A percentile compares a stretch with the other conserved stretches of the same genome.
These are phyloP conservation scores for Chymomyza amoena DNA, from an alignment of 2,888 invertebrate genomes.

Conservation along the genomic window DNA sequence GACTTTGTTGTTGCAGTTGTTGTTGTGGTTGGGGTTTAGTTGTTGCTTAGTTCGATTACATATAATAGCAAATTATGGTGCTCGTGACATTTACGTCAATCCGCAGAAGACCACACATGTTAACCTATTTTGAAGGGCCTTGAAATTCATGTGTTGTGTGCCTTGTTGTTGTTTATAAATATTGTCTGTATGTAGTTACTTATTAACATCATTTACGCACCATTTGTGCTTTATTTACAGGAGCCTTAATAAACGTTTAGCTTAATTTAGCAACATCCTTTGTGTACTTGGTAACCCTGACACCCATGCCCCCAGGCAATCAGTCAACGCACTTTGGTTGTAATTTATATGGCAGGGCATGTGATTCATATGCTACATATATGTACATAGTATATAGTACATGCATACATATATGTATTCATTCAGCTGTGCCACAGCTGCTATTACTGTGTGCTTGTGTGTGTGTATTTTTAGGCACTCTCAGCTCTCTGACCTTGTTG, in stretches of 20 bases:
- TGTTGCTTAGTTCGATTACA: constrained; percentile 55
- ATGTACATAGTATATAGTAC: too few relatives aligned
- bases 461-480: constrained; percentile 9
- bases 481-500: background rate
- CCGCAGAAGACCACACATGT: background rate
- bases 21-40: constrained; percentile 39
- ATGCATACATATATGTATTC: background rate
- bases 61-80: constrained; percentile 65
- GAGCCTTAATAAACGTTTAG: background rate
- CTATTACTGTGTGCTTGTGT: background rate
- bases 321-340: background rate
- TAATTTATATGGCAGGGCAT: background rate
- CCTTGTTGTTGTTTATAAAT: constrained; percentile 25
- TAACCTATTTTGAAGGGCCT: background rate
- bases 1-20: constrained; percentile 22
- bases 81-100: constrained; percentile 51
- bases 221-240: background rate
- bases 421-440: background rate
- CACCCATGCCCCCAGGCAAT: background rate
- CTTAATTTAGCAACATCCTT: background rate
- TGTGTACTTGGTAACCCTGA: background rate
- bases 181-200: background rate
- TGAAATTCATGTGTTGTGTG: background rate
- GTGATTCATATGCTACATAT: background rate
- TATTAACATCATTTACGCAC: background rate